Conservation (phyloP, 1,140 invertebrate species). For the Drosophila sturtevanti region DNA sequence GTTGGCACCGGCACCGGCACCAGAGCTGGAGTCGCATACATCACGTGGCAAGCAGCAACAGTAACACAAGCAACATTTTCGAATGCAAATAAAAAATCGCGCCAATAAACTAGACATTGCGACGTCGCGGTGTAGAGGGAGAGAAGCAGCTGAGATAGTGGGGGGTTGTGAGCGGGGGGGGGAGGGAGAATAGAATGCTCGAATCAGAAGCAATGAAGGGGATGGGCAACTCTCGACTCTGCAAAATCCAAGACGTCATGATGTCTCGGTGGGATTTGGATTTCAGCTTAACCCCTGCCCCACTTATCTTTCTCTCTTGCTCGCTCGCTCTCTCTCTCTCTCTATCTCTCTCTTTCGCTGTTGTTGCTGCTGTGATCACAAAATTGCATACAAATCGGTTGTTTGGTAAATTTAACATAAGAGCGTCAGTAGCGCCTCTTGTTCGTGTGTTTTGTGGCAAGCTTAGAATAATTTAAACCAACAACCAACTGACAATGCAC, state of each 20-base stretch:
- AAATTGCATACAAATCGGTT: constrained; percentile 82
- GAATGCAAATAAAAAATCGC: constrained; percentile 82
- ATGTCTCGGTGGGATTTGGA: constrained; percentile 79
- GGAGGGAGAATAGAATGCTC: constrained; percentile 17
- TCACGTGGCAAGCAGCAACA: constrained; percentile 57
- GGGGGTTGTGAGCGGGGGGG: background rate
- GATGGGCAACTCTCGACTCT: too few species aligned
- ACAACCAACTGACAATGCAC: too few species aligned
- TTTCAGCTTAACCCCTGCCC: constrained; percentile 46
- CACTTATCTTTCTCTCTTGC: too few species aligned
- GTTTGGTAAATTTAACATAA: too few species aligned
- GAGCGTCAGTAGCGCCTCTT: too few species aligned
- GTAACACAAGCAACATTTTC: constrained; percentile 41
- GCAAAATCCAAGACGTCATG: too few species aligned
- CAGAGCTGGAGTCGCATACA: constrained; percentile 57
- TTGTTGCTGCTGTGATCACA: constrained; percentile 42
- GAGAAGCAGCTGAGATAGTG: constrained; percentile 25
- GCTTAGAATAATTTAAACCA: too few species aligned
- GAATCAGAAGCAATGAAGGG: too few species aligned
- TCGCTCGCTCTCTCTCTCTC: too few species aligned
- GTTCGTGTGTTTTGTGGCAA: too few species aligned
- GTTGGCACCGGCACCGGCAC: constrained; percentile 15
- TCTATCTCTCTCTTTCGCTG: background rate
- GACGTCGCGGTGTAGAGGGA: constrained; percentile 55
- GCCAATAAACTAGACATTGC: constrained; percentile 82